Conservation (phyloP, 2,113 vertebrate species). For the Hassar affinis region DNA sequence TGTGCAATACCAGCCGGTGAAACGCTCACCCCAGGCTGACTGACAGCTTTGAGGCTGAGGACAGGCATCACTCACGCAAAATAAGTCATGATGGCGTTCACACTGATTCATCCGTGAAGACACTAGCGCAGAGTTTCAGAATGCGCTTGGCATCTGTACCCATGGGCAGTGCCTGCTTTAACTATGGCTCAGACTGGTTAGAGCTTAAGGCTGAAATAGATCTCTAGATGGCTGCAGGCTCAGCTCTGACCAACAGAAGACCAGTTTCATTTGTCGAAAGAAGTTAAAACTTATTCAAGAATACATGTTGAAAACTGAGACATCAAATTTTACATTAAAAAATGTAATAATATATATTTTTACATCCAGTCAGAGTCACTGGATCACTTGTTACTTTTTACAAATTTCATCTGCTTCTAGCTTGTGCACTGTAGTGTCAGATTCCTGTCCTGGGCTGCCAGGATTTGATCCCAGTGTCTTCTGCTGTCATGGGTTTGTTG, state of each 20-base stretch:
- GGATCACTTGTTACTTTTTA: background rate
- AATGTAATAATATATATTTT: background rate
- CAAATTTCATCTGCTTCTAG: background rate
- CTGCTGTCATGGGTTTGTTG: background rate
- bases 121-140: constrained; percentile 32
- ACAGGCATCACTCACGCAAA: constrained; percentile 59
- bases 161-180: constrained; percentile 16
- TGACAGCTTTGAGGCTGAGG: constrained; percentile 64
- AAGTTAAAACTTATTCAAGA: background rate
- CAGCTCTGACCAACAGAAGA: background rate
- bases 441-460: background rate
- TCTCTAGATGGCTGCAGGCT: background rate
- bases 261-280: background rate
- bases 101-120: constrained; percentile 50
- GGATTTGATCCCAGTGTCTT: background rate
- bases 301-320: background rate
- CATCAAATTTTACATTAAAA: background rate
- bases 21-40: constrained; percentile 58
- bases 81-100: constrained; percentile 46
- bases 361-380: background rate
- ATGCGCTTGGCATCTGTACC: constrained; percentile 14
- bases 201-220: constrained; percentile 6
- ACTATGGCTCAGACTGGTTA: background rate
- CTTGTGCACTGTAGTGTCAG: background rate
- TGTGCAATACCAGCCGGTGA: constrained; percentile 57